These are phyloP conservation scores for Dasypus novemcinctus DNA, from an alignment of 2,113 vertebrate genomes.

Conservation along the genomic window DNA sequence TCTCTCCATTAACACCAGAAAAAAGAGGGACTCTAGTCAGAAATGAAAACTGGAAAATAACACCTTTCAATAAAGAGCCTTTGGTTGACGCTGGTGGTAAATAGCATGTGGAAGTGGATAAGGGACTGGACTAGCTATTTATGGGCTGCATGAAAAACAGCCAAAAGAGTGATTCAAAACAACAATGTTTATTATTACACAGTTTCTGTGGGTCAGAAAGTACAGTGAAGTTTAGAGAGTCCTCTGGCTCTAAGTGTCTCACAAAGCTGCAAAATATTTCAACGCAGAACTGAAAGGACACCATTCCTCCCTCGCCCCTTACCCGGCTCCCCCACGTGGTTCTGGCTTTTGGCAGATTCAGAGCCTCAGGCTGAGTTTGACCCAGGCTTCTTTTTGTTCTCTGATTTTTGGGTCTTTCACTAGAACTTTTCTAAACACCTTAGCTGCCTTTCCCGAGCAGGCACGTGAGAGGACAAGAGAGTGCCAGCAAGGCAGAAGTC, in stretches of 20 bases:
- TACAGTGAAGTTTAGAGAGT: neutral
- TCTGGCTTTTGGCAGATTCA: neutral
- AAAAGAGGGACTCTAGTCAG: neutral
- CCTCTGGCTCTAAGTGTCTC: neutral
- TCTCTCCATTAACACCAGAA: neutral
- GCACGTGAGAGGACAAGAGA: neutral
- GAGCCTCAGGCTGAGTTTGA: neutral
- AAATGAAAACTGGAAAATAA: neutral
- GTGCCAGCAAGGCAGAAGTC: neutral
- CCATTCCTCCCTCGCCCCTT: neutral
- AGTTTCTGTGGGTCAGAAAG: neutral
- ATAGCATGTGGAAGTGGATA: neutral
- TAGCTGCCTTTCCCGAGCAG: neutral
- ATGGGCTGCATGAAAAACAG: neutral
- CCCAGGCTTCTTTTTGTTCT: neutral
- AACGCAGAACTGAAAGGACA: neutral
- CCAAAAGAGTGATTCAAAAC: neutral
- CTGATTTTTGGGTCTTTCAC: neutral
- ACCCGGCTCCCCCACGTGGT: neutral
- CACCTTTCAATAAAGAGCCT: neutral
- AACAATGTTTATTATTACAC: too few species aligned
- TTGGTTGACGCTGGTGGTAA: neutral
- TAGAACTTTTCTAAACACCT: neutral
- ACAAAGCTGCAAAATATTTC: neutral
- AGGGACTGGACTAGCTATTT: neutral